Evolutionary conservation across 2,888 invertebrate species (phyloP).

Genomic region (Oligia strigilis): DNA sequence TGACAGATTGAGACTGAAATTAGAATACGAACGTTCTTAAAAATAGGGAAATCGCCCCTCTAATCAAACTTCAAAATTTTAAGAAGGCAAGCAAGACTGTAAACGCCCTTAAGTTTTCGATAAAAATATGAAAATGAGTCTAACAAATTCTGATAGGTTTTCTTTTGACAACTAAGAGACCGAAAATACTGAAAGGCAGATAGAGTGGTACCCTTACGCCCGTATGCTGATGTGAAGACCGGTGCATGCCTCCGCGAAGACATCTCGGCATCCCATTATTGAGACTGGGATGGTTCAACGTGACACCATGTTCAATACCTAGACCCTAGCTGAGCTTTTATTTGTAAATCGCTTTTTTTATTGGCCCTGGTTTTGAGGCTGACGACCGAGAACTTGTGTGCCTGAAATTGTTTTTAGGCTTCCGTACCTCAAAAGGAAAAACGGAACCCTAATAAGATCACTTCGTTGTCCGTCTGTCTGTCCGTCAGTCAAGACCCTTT

Average conservation of each 20-base stretch:
- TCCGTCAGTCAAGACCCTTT: too few species aligned
- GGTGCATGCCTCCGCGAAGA: constrained; percentile 42
- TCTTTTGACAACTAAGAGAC: neutral
- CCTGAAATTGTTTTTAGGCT: neutral
- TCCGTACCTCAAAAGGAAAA: too few species aligned
- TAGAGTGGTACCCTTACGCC: constrained; percentile 2
- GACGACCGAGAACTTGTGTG: neutral
- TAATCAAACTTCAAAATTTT: neutral
- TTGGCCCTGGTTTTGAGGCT: neutral
- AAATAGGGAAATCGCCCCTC: neutral
- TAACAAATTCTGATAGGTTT: neutral
- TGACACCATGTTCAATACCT: constrained; percentile 50
- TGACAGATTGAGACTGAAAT: neutral
- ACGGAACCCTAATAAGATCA: too few species aligned
- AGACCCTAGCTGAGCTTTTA: constrained; percentile 22
- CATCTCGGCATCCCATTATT: constrained; percentile 61
- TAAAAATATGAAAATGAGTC: neutral
- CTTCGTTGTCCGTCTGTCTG: too few species aligned
- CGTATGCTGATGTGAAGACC: constrained; percentile 31
- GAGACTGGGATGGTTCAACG: constrained; percentile 49
- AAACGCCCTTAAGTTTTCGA: neutral
- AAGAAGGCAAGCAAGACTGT: neutral
- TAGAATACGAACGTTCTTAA: neutral
- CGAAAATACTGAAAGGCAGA: neutral
- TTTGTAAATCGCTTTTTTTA: constrained; percentile 23